A percentile compares a stretch with the other conserved stretches of the same genome.
Conservation (phyloP, 2,888 invertebrate species). For the Alsophila aescularia region DNA sequence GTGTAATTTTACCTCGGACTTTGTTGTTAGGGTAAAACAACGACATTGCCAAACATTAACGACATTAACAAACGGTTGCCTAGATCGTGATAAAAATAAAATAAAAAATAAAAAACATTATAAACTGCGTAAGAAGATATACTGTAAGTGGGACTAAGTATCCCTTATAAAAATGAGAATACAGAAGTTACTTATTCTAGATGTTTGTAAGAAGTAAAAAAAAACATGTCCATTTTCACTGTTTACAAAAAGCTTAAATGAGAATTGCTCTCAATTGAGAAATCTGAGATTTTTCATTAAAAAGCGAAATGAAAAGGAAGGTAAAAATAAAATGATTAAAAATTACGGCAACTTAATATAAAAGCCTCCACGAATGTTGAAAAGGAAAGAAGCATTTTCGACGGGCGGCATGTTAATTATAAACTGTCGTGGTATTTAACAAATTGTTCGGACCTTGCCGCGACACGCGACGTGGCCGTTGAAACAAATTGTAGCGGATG, state of each 20-base stretch:
- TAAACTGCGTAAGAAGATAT: too few relatives aligned
- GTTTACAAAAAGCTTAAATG: too few relatives aligned
- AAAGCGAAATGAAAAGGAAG: not conserved
- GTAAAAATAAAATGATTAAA: not conserved
- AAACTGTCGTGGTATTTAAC: constrained; percentile 22
- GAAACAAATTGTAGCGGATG: constrained; percentile 7
- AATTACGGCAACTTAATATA: not conserved
- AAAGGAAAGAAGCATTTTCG: constrained; percentile 24
- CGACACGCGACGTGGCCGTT: constrained; percentile 18
- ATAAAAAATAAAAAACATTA: too few relatives aligned
- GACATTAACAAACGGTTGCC: too few relatives aligned
- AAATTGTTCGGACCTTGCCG: constrained; percentile 23
- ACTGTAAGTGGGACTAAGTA: too few relatives aligned
- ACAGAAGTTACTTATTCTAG: too few relatives aligned
- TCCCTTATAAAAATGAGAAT: too few relatives aligned
- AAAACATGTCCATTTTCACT: too few relatives aligned
- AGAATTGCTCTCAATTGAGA: not conserved
- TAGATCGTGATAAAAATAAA: too few relatives aligned
- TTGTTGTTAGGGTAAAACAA: not conserved
- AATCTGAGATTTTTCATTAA: not conserved
- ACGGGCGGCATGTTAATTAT: constrained; percentile 21
- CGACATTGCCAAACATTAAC: too few relatives aligned
- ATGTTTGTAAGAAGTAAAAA: too few relatives aligned
- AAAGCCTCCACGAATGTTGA: constrained; percentile 4
- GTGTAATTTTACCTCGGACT: not conserved